phyloP scores from a whole-genome alignment of 37 sponge, comb jelly and placozoan genomes.

The Halichondria panicea region DNA sequence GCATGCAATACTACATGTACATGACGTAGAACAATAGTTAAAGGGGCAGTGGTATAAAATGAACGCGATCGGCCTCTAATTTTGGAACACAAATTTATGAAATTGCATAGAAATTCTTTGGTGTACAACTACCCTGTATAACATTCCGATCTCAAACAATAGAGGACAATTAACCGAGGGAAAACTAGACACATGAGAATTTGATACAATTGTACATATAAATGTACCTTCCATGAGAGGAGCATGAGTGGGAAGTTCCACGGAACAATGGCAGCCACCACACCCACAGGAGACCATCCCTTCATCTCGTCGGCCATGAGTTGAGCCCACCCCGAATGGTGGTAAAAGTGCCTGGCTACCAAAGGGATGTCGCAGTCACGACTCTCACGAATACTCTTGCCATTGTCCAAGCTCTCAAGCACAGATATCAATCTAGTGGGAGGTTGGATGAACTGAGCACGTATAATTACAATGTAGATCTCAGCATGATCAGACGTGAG shows the following conservation, averaged over 20 bases:
- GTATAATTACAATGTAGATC: background rate
- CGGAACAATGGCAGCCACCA: slow-evolving; percentile 94
- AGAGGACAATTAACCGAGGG: no score
- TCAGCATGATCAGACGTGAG: background rate
- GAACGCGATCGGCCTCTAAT: no score
- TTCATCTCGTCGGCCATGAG: slow-evolving; percentile 87
- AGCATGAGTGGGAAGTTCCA: slow-evolving; percentile 98
- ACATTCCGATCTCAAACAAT: no score
- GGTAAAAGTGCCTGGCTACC: slow-evolving; percentile 89
- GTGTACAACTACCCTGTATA: no score
- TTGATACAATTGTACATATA: background rate
- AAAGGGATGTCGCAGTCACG: slow-evolving; percentile 91
- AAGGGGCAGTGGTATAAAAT: no score
- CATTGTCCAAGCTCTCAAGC: slow-evolving; percentile 94
- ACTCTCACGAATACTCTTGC: slow-evolving; percentile 90
- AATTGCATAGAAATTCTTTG: no score
- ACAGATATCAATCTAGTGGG: slow-evolving; percentile 76
- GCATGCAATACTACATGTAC: no score
- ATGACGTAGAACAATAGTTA: no score
- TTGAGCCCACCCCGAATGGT: slow-evolving; percentile 97
- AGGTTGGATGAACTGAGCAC: background rate
- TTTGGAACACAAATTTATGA: no score
- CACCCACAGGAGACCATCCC: slow-evolving; percentile 90
- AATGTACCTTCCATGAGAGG: slow-evolving; percentile 85
- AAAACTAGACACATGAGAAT: background rate